A percentile compares a stretch with the other conserved stretches of the same genome.
Evolutionary conservation across 64 coral and sea anemone species (phyloP).

Genomic region (Porites australiensis): DNA sequence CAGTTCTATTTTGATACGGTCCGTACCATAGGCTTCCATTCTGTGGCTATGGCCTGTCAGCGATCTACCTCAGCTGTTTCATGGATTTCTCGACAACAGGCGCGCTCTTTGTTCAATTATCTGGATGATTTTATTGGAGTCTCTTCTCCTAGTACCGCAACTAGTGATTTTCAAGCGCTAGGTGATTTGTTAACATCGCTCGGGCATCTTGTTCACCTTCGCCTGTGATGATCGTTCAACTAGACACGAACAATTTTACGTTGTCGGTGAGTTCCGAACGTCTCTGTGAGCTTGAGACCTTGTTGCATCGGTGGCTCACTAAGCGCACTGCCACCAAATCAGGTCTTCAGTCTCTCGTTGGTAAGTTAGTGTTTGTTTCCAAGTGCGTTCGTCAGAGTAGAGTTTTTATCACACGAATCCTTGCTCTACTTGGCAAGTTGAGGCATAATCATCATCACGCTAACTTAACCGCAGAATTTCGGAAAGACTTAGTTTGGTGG

Average conservation of each 20-base stretch:
- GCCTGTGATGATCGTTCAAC: slow-evolving; percentile 8
- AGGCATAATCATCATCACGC: slow-evolving; percentile 49
- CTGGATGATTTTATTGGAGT: slow-evolving; percentile 70
- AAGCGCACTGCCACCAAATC: slow-evolving; percentile 36
- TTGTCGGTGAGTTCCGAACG: slow-evolving; percentile 11
- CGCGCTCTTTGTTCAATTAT: slow-evolving; percentile 47
- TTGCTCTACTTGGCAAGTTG: neutral
- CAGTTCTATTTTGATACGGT: slow-evolving; percentile 61
- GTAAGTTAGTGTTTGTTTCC: slow-evolving; percentile 54
- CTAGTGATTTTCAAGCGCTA: neutral
- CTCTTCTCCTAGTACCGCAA: neutral
- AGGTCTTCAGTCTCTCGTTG: slow-evolving; percentile 31
- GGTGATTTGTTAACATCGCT: neutral
- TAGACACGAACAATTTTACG: slow-evolving; percentile 33
- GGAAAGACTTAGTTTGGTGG: slow-evolving; percentile 48
- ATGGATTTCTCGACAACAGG: slow-evolving; percentile 47
- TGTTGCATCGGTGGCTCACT: slow-evolving; percentile 10
- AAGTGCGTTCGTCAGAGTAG: slow-evolving; percentile 51
- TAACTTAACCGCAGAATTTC: slow-evolving; percentile 36
- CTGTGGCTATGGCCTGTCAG: slow-evolving; percentile 62
- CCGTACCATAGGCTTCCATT: slow-evolving; percentile 50
- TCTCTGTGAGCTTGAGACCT: slow-evolving; percentile 1
- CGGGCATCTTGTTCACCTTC: slow-evolving; percentile 45
- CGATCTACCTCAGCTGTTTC: slow-evolving; percentile 48
- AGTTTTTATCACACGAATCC: slow-evolving; percentile 27